These are phyloP conservation scores for Caenorhabditis latens DNA, from an alignment of 1,140 invertebrate species.

Conservation along the genomic window DNA sequence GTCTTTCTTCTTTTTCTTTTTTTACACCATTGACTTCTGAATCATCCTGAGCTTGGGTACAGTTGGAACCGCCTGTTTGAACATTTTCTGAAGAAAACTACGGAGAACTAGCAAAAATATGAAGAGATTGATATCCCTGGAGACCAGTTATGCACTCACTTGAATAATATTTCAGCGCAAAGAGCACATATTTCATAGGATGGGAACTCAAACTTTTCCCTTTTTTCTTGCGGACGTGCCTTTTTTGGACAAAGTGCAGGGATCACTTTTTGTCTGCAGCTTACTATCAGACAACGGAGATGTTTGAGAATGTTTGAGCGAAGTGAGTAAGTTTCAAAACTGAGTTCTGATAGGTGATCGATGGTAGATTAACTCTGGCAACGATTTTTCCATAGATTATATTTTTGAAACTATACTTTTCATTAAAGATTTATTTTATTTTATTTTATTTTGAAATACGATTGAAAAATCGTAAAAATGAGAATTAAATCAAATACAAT, in stretches of 20 bases:
- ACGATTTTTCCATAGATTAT: too few species aligned
- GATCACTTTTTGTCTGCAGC: conserved; percentile 34
- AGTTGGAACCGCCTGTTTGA: conserved; percentile 5
- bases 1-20: not conserved
- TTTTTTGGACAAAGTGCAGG: conserved; percentile 21
- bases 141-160: conserved; percentile 41
- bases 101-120: not conserved
- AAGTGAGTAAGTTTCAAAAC: too few species aligned
- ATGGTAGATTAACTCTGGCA: too few species aligned
- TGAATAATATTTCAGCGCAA: conserved; percentile 51
- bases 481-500: too few species aligned
- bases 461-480: too few species aligned
- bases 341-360: too few species aligned
- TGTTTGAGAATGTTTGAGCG: too few species aligned
- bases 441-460: not conserved
- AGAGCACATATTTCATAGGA: conserved; percentile 40
- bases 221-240: not conserved
- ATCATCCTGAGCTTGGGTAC: not conserved
- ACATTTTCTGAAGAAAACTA: not conserved
- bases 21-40: not conserved
- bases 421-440: not conserved
- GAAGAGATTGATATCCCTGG: conserved; percentile 18
- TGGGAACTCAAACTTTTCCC: not conserved
- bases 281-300: not conserved
- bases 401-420: too few species aligned